A percentile compares a stretch with the other conserved stretches of the same genome.
phyloP scores from a whole-genome alignment of 2,888 invertebrate genomes.

The Tetropium fuscum region DNA sequence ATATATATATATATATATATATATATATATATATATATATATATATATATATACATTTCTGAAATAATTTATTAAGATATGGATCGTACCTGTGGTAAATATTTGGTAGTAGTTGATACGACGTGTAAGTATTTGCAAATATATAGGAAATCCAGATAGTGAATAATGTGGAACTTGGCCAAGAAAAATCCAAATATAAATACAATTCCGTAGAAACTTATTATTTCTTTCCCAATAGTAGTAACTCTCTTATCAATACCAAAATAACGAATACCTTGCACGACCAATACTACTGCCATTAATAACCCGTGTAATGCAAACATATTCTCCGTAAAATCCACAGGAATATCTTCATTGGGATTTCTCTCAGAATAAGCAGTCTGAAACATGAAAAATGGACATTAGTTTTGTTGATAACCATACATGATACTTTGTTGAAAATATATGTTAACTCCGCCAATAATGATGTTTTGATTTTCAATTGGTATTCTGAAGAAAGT shows the following conservation, averaged over 20 bases:
- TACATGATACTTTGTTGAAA: too few relatives aligned
- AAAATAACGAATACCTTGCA: conserved; percentile 13
- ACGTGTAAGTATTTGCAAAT: conserved; percentile 94
- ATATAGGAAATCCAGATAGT: conserved; percentile 92
- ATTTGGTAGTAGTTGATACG: conserved; percentile 92
- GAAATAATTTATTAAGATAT: too few relatives aligned
- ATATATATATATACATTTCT: too few relatives aligned
- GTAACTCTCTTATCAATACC: conserved; percentile 18
- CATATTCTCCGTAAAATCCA: conserved; percentile 8
- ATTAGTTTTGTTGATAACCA: background rate
- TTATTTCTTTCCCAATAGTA: conserved; percentile 14
- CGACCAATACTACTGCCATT: conserved; percentile 5
- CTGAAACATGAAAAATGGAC: conserved; percentile 3
- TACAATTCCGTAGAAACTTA: conserved; percentile 16
- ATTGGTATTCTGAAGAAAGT: too few relatives aligned
- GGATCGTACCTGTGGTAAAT: conserved; percentile 93
- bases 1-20: too few relatives aligned
- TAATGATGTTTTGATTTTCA: too few relatives aligned
- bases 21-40: too few relatives aligned
- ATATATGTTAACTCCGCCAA: too few relatives aligned
- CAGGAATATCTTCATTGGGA: conserved; percentile 8
- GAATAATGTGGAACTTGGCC: conserved; percentile 71
- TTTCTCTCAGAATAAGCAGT: background rate
- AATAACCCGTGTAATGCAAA: conserved; percentile 18
- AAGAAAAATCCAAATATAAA: conserved; percentile 65